phyloP scores from a whole-genome alignment of 2,113 vertebrate species.

The Aptenodytes forsteri region DNA sequence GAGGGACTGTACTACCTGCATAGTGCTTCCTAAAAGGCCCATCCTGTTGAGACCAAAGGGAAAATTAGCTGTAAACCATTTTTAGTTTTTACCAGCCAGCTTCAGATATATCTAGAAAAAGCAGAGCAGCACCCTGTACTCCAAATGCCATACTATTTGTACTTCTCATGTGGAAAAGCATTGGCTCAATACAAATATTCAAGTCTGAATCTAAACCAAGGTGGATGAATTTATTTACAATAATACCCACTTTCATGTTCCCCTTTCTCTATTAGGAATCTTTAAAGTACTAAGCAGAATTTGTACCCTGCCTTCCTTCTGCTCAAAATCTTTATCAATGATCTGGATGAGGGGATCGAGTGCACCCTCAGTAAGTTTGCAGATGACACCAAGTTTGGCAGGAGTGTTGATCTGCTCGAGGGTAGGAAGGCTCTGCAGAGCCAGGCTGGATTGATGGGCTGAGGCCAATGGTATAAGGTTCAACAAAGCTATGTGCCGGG shows the following conservation, averaged over 20 bases:
- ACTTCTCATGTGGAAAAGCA: not conserved
- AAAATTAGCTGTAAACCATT: not conserved
- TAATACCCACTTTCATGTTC: not conserved
- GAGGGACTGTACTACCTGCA: not conserved
- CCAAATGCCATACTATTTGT: not conserved
- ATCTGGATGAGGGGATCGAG: too few species aligned
- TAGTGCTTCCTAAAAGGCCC: not conserved
- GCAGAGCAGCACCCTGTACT: accelerated
- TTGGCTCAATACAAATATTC: not conserved
- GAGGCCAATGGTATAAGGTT: too few species aligned
- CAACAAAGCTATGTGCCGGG: too few species aligned
- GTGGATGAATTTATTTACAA: not conserved
- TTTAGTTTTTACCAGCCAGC: not conserved
- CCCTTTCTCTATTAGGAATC: not conserved
- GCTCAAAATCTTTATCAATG: too few species aligned
- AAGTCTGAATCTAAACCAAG: not conserved
- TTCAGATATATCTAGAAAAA: not conserved
- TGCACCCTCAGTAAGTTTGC: too few species aligned
- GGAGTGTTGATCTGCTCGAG: too few species aligned
- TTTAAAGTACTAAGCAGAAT: not conserved
- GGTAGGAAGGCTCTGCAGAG: too few species aligned
- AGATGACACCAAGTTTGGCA: too few species aligned
- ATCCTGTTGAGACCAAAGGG: not conserved
- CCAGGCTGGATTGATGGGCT: too few species aligned
- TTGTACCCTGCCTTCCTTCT: not conserved